Evolutionary conservation across 2,113 vertebrate genomes (phyloP).

Genomic region (Rhea pennata): DNA sequence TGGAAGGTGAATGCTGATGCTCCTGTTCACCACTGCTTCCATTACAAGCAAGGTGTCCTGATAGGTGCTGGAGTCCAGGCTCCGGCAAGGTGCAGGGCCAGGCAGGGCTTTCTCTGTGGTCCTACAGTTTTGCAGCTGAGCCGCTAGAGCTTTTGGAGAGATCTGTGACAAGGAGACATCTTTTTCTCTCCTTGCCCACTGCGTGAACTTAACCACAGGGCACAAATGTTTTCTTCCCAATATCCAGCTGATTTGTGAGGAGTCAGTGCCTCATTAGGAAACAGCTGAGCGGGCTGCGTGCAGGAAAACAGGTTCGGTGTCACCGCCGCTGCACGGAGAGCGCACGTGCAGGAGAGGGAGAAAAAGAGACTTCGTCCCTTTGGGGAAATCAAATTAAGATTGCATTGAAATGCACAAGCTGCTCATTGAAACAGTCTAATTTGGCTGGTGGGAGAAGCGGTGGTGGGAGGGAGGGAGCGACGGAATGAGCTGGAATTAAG

Average conservation of each 20-base stretch:
- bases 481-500: neutral
- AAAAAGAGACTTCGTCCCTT: neutral
- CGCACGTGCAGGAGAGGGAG: neutral
- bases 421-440: neutral
- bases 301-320: neutral
- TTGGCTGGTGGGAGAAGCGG: neutral
- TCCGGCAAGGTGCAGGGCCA: neutral
- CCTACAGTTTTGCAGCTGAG: neutral
- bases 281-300: rapidly evolving
- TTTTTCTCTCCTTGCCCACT: neutral
- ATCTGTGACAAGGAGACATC: neutral
- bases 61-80: neutral
- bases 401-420: neutral
- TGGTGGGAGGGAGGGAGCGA: neutral
- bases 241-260: neutral
- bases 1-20: neutral
- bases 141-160: neutral
- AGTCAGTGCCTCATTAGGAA: neutral
- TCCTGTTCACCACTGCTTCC: neutral
- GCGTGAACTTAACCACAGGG: neutral
- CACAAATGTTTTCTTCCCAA: neutral
- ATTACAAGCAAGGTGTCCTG: neutral
- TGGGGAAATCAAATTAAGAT: neutral
- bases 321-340: neutral
- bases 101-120: neutral